Conservation (phyloP, 2,888 invertebrate genomes). For the Macrosiphum euphorbiae region DNA sequence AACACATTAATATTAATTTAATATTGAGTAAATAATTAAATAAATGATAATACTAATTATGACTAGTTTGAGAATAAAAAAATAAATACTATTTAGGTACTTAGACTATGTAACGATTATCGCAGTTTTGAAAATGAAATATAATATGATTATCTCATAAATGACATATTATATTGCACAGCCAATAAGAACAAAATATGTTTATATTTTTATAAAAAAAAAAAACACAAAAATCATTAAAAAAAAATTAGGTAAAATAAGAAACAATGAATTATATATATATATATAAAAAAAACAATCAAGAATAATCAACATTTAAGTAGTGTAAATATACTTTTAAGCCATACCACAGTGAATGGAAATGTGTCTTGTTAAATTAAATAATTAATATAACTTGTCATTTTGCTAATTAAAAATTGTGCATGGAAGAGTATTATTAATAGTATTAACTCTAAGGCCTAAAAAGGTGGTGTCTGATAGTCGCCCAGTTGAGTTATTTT, state of each 20-base stretch:
- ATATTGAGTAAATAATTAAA: background rate
- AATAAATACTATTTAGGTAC: conserved; percentile 53
- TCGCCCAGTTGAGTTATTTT: conserved; percentile 52
- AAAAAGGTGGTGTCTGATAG: conserved; percentile 55
- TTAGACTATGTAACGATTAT: background rate
- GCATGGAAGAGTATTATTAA: conserved; percentile 29
- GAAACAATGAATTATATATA: conserved; percentile 8
- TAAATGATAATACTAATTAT: background rate
- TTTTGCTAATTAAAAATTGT: conserved; percentile 28
- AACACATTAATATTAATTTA: background rate
- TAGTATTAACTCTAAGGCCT: background rate
- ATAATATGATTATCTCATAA: conserved; percentile 35
- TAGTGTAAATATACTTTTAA: conserved; percentile 9
- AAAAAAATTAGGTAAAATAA: background rate
- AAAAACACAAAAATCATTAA: background rate
- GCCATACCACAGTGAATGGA: background rate
- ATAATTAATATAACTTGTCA: background rate
- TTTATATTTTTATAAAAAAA: background rate
- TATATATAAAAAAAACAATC: background rate
- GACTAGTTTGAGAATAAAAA: conserved; percentile 48
- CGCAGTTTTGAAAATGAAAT: conserved; percentile 11
- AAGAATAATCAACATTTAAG: conserved; percentile 48
- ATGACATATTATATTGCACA: conserved; percentile 41
- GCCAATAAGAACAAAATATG: conserved; percentile 42
- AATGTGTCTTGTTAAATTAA: conserved; percentile 8